Evolutionary conservation across 2,113 vertebrate genomes (phyloP), one percentile per base, ranked within the genome.

Genomic region (Lagenorhynchus albirostris): DNA sequence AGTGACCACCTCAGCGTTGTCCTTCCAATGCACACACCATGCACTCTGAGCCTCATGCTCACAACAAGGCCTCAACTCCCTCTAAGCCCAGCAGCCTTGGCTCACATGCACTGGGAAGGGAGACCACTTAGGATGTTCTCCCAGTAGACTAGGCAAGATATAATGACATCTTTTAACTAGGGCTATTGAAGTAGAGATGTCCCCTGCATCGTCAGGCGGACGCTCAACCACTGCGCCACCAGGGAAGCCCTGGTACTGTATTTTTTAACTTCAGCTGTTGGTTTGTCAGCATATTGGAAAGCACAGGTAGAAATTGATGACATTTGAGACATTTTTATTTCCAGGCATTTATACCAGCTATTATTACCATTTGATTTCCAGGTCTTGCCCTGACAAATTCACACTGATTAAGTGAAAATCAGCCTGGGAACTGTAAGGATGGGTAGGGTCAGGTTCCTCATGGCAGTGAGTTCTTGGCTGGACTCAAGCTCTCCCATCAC

Each of bases 281-380:
- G 58, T 62, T 91, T 80, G 68, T 93, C 29, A 84, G 53, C 70
- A 93, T 91, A 70, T 23, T 70, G 58, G 50, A 92, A 94, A 93
- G 44, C 33, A 62, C 60, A 85, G 26, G 55, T 81, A 31, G 65
- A 36, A 76, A 71, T 0, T 17, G 31, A 77, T 77, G 83, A 85
- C 41, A 81, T 63, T 84, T 60, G 67, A 33, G 84, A 60, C 60
- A 23, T 55, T 89, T 93, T 92, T 74, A 62, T 91, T 84, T 63
- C 71, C 82, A 81, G 60, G 17, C 38, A 41, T 68, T 84, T 80
- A 29, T 55, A 62, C 25, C 41, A 81, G 76, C 73, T 58, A 44
- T 6, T 76, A 73, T 62, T 68, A 67, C 47, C 31, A 47, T 89
- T 38, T 29, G 44, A 88, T 84, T 94, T 84, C 82, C 73, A 88